These are phyloP conservation scores for Poeciliopsis gracilis DNA, from an alignment of 2,797 vertebrate species.

Conservation along the genomic window DNA sequence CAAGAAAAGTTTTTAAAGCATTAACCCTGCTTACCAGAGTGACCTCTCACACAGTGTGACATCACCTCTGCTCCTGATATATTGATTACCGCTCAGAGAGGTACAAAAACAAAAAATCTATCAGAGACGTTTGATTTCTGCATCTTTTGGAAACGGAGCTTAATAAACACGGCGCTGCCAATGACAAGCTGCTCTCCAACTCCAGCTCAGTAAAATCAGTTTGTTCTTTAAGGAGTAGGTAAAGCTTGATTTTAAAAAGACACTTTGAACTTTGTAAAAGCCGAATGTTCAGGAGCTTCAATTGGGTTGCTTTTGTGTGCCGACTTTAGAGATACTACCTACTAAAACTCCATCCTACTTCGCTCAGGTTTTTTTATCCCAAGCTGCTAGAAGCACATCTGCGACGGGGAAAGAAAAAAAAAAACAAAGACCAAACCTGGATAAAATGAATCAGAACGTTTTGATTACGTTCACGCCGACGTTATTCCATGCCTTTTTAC, in stretches of 20 bases:
- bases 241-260: neutral
- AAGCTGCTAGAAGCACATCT: slow-evolving; percentile 6
- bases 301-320: neutral
- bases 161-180: slow-evolving; percentile 23
- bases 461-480: neutral
- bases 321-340: neutral
- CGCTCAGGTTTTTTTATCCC: neutral
- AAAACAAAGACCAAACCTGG: neutral
- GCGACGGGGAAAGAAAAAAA: neutral
- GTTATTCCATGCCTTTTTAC: neutral
- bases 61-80: neutral
- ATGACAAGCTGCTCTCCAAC: neutral
- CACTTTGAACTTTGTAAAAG: slow-evolving; percentile 9
- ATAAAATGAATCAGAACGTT: neutral
- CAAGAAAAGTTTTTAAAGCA: neutral
- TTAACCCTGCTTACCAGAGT: neutral
- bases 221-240: neutral
- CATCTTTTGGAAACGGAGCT: slow-evolving; percentile 11
- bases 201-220: slow-evolving; percentile 6
- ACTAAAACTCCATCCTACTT: slow-evolving; percentile 6
- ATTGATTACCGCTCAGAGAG: neutral
- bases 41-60: neutral
- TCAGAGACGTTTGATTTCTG: neutral
- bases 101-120: neutral
- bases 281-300: neutral